Percentiles rank a stretch among this genome's conserved stretches.
These are phyloP conservation scores for Pristionchus pacificus DNA, from an alignment of 1,140 invertebrate genomes.

Conservation along the genomic window DNA sequence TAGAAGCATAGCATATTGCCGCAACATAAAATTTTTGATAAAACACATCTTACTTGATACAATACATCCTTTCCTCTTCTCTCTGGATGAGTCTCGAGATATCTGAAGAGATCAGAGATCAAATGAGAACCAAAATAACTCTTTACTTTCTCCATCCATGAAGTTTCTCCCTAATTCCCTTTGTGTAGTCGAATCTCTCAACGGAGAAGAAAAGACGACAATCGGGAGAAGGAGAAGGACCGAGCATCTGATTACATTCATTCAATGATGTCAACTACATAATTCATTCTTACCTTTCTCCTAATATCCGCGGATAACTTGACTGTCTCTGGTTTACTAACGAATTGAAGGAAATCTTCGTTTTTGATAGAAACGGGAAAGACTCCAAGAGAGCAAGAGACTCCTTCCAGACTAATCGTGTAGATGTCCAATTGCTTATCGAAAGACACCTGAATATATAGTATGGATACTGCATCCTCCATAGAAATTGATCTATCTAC, in stretches of 20 bases:
- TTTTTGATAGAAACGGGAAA: slow-evolving; percentile 56
- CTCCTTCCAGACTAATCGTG: slow-evolving; percentile 53
- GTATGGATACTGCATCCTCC: slow-evolving; percentile 17
- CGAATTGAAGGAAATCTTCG: slow-evolving; percentile 53
- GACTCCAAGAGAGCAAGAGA: slow-evolving; percentile 54
- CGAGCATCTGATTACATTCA: slow-evolving; percentile 39
- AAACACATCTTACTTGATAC: slow-evolving; percentile 40
- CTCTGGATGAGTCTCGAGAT: slow-evolving; percentile 53
- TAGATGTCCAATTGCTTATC: slow-evolving; percentile 49
- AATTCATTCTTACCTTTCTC: slow-evolving; percentile 35
- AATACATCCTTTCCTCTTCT: slow-evolving; percentile 52
- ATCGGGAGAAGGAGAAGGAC: slow-evolving; percentile 42
- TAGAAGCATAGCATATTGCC: not conserved
- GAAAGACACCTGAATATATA: slow-evolving; percentile 6
- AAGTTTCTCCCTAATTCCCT: slow-evolving; percentile 54
- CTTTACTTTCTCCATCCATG: slow-evolving; percentile 37
- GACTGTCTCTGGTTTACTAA: slow-evolving; percentile 40
- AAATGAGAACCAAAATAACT: not conserved
- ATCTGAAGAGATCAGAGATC: slow-evolving; percentile 24
- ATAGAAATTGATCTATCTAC: slow-evolving; percentile 17
- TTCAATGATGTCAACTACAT: slow-evolving; percentile 19
- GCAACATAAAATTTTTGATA: not conserved
- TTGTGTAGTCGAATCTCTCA: slow-evolving; percentile 56
- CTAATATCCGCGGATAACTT: slow-evolving; percentile 47
- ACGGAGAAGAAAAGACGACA: slow-evolving; percentile 56